Percentiles rank a stretch among this genome's conserved stretches.
Evolutionary conservation across 1,140 invertebrate species (phyloP).

Genomic region (Drosophila willistoni): DNA sequence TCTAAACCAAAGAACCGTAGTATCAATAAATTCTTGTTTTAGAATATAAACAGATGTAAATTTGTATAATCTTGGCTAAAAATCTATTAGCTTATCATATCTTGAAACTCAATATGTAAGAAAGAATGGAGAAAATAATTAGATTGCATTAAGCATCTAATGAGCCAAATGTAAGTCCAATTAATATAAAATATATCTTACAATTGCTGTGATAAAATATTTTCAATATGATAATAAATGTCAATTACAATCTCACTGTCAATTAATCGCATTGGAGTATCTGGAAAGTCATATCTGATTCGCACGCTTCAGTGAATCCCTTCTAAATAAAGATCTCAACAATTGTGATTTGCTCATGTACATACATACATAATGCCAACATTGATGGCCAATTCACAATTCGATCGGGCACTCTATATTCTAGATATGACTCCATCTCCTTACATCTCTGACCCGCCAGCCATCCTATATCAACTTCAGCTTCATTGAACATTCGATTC

Average conservation of each 20-base stretch:
- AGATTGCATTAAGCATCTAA: neutral
- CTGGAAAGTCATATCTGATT: neutral
- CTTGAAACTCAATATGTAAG: neutral
- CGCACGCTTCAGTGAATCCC: conserved; percentile 1
- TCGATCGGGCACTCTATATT: conserved; percentile 1
- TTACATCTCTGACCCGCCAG: neutral
- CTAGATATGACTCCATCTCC: neutral
- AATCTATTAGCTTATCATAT: neutral
- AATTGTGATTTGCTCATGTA: neutral
- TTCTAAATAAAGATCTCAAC: conserved; percentile 7
- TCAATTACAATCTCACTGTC: neutral
- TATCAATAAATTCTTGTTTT: too few species aligned
- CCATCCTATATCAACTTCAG: conserved; percentile 20
- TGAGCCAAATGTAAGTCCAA: neutral
- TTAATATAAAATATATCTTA: neutral
- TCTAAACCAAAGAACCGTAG: too few species aligned
- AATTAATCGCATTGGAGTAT: neutral
- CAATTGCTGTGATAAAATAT: neutral
- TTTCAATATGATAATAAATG: neutral
- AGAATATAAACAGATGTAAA: too few species aligned
- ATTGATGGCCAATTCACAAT: conserved; percentile 4
- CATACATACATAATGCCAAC: conserved; percentile 1
- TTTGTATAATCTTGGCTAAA: neutral
- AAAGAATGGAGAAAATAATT: neutral
- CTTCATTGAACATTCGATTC: conserved; percentile 40